A percentile compares a stretch with the other conserved stretches of the same genome.
Evolutionary conservation across 2,797 vertebrate genomes (phyloP).

Genomic region (Scarus forsteni): DNA sequence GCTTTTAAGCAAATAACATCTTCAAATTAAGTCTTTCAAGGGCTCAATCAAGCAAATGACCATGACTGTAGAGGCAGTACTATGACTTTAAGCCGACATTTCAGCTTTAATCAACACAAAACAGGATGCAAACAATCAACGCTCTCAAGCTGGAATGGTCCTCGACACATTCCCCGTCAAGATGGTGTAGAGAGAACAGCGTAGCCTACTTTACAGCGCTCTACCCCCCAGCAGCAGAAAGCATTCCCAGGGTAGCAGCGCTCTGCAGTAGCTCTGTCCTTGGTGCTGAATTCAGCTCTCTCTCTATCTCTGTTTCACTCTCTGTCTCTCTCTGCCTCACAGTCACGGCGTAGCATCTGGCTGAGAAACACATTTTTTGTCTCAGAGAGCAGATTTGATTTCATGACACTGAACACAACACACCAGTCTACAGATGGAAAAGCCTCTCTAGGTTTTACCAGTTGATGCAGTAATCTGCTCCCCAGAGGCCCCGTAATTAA

Average conservation of each 20-base stretch:
- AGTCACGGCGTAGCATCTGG: conserved; percentile 47
- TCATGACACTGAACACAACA: conserved; percentile 39
- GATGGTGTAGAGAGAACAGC: conserved; percentile 61
- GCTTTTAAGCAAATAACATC: too few species aligned
- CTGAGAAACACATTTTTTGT: conserved; percentile 49
- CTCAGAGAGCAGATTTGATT: conserved; percentile 51
- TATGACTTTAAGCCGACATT: background rate
- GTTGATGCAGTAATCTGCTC: conserved; percentile 12
- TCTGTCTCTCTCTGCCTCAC: conserved; percentile 20
- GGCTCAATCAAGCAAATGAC: background rate
- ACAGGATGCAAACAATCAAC: background rate
- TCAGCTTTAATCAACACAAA: background rate
- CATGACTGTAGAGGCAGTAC: background rate
- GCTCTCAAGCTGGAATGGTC: conserved; percentile 7
- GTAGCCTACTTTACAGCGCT: conserved; percentile 68
- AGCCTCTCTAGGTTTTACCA: conserved; percentile 29
- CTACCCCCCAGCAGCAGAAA: conserved; percentile 31
- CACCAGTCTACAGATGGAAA: conserved; percentile 48
- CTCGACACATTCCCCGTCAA: conserved; percentile 26
- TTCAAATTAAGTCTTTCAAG: background rate
- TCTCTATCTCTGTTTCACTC: background rate
- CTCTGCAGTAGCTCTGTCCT: conserved; percentile 79
- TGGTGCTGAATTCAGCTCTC: conserved; percentile 80
- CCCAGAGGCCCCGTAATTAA: background rate
- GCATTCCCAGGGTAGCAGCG: conserved; percentile 58